Evolutionary conservation across 1,140 invertebrate species (phyloP), one percentile per base, ranked within the genome.

Genomic region (Drosophila carrolli): DNA sequence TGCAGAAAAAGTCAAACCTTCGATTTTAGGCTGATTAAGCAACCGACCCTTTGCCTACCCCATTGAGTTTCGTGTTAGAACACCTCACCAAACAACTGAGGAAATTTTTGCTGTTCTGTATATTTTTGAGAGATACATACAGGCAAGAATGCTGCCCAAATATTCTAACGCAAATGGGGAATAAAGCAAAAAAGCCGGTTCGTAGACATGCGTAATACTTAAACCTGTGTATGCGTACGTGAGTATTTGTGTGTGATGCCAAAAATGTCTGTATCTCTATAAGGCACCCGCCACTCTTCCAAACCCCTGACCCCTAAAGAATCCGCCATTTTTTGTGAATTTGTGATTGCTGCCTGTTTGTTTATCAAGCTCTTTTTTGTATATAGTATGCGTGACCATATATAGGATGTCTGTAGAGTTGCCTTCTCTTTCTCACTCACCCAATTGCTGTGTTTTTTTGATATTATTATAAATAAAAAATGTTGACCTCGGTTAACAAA

Each of bases 401-500:
- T 50, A 37, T 23, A 16, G 38, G 38, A 62, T 41, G 23, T 23
- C 27, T 40, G 19, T 27, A 13, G 40, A 32, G 19, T 70, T 40
- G 14, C 35, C 32, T 40, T 57, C 40, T 72, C 43, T 47, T 29
- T 72, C 43, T 40, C 19, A 16, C 27, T 29, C 14, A 8, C 19
- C 38, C 19, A 68, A 61, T 53, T 29, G 37, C 11, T 53, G 10
- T 37, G 46, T 47, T 56, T 47, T 56, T 41, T 50, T 41, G 29
- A 38, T 48, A 43, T 23, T 60, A 68, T 53, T 76, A 54, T 71
- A 63, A 62, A 58, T 58, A 75, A 35, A 70, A 72, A 67, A 51
- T 62, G 60, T 85, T 86, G 81, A 85, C 81, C 81, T 85, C 85
- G 81, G 81, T 67, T 85, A 85, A 85, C 81, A 85, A 84, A 23